Percentiles rank a stretch among this genome's conserved stretches.
Evolutionary conservation across 2,113 vertebrate genomes (phyloP).

Genomic region (Syngnathus typhle): DNA sequence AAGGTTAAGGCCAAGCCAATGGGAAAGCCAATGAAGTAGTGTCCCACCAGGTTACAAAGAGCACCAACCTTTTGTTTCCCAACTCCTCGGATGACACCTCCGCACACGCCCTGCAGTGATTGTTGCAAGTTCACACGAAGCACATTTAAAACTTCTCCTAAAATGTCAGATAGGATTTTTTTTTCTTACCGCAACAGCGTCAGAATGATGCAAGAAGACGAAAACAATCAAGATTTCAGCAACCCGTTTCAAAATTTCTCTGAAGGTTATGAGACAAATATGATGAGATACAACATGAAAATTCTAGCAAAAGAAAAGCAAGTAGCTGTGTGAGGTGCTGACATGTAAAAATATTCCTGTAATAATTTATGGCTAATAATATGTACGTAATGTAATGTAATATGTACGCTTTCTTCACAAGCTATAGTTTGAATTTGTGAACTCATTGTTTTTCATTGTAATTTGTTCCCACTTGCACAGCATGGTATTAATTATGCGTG

Average conservation of each 20-base stretch:
- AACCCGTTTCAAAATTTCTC: slow-evolving; percentile 62
- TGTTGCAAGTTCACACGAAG: slow-evolving; percentile 1
- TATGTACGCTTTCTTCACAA: too few relatives aligned
- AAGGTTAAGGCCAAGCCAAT: slow-evolving; percentile 78
- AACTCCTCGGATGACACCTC: slow-evolving; percentile 77
- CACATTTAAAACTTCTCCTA: neutral
- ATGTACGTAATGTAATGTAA: too few relatives aligned
- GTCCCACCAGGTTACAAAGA: slow-evolving; percentile 72
- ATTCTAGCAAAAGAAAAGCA: neutral
- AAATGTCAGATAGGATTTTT: neutral
- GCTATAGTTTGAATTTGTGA: too few relatives aligned
- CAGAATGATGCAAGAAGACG: slow-evolving; percentile 53
- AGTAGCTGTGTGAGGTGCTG: neutral
- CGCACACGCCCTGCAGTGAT: slow-evolving; percentile 61
- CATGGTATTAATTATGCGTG: too few relatives aligned
- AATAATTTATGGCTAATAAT: too few relatives aligned
- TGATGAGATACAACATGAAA: neutral
- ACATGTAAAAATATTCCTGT: neutral
- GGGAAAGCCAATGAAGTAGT: slow-evolving; percentile 77
- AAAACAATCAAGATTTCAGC: slow-evolving; percentile 60
- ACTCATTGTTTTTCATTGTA: too few relatives aligned
- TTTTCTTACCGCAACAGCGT: slow-evolving; percentile 60
- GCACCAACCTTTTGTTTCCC: slow-evolving; percentile 82
- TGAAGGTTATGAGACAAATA: slow-evolving; percentile 22
- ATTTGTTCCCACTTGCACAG: too few relatives aligned